Evolutionary conservation across 2,888 invertebrate genomes (phyloP).

Genomic region (Embidobia sp.): DNA sequence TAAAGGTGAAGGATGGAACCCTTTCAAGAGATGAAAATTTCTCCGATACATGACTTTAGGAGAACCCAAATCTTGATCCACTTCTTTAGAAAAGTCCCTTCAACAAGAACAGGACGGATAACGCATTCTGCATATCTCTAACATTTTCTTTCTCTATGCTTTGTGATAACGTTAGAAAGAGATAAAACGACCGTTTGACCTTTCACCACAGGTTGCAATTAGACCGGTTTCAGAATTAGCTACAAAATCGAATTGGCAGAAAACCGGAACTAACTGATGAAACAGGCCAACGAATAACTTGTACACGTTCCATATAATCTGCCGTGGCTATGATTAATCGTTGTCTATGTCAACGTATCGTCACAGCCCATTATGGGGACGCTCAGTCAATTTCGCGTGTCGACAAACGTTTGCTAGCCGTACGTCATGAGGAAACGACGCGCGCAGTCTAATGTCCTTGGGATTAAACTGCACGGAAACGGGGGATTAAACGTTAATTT

Average conservation of each 20-base stretch:
- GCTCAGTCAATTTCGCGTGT: constrained; percentile 50
- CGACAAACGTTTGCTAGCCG: constrained; percentile 45
- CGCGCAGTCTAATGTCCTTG: constrained; percentile 17
- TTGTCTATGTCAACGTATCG: constrained; percentile 33
- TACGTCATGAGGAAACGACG: constrained; percentile 33
- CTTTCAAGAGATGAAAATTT: constrained; percentile 24
- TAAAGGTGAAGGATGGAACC: neutral
- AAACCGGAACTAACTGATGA: no score
- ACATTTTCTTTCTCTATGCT: no score
- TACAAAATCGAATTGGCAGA: no score
- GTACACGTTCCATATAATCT: constrained; percentile 9
- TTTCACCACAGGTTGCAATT: no score
- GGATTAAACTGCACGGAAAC: constrained; percentile 41
- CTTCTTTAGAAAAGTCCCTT: no score
- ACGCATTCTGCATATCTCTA: no score
- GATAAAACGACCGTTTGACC: no score
- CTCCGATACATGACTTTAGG: constrained; percentile 14
- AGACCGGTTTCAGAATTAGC: no score
- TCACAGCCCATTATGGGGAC: constrained; percentile 48
- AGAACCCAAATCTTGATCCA: neutral
- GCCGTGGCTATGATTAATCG: constrained; percentile 33
- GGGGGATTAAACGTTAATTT: constrained; percentile 47
- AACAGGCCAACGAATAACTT: no score
- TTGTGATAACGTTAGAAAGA: no score
- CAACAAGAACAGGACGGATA: no score